Evolutionary conservation across 2,888 invertebrate species (phyloP).

Genomic region (Microplitis manilae): DNA sequence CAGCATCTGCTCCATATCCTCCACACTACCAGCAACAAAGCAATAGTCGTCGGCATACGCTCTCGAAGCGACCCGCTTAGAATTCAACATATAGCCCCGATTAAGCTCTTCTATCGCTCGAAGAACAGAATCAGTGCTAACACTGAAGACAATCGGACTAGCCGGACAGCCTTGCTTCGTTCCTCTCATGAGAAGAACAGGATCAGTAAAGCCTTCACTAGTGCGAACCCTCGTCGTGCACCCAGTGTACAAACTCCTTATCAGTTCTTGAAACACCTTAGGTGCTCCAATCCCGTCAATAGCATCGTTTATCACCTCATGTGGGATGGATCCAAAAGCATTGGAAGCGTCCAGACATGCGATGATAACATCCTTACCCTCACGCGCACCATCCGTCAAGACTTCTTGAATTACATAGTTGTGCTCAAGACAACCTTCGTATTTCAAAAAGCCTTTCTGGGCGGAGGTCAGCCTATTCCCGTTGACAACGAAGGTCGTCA

Average conservation of each 20-base stretch:
- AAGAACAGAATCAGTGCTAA: conserved; percentile 58
- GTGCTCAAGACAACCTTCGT: conserved; percentile 59
- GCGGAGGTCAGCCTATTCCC: too few species aligned
- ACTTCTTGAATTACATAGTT: conserved; percentile 57
- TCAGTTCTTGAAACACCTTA: conserved; percentile 40
- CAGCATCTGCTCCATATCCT: too few species aligned
- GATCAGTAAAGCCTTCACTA: too few species aligned
- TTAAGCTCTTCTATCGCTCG: conserved; percentile 10
- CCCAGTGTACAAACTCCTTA: conserved; percentile 51
- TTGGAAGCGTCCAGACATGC: conserved; percentile 67
- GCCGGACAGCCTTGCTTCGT: conserved; percentile 64
- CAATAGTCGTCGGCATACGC: not conserved
- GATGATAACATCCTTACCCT: conserved; percentile 49
- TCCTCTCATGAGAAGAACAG: conserved; percentile 44
- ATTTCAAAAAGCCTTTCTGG: conserved; percentile 64
- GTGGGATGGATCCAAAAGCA: conserved; percentile 66
- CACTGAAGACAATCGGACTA: conserved; percentile 62
- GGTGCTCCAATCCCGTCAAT: conserved; percentile 45
- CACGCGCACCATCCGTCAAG: conserved; percentile 48
- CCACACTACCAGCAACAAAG: too few species aligned
- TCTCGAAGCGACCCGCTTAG: not conserved
- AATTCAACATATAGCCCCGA: conserved; percentile 7
- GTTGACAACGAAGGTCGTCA: conserved; percentile 37
- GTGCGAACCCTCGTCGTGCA: not conserved
- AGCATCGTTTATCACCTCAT: conserved; percentile 53